Evolutionary conservation across 2,797 vertebrate genomes (phyloP).

Genomic region (Squalus acanthias): DNA sequence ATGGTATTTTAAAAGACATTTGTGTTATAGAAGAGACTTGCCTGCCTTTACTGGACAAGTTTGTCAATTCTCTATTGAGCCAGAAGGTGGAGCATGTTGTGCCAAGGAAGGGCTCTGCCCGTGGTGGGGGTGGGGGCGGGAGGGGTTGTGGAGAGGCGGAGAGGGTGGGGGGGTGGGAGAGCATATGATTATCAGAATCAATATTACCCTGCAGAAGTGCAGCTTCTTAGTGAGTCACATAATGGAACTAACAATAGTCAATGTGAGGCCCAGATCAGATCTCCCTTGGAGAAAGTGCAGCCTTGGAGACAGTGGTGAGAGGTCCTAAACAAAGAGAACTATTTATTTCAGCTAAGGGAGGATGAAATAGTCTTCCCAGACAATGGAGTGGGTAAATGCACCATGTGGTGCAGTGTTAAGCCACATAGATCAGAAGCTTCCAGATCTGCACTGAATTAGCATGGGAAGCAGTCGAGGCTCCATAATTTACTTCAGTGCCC

Average conservation of each 20-base stretch:
- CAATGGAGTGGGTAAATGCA: background rate
- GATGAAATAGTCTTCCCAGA: background rate
- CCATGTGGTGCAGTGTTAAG: background rate
- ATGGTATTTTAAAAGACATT: background rate
- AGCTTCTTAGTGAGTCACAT: background rate
- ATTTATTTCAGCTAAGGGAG: background rate
- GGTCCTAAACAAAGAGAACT: background rate
- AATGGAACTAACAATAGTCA: background rate
- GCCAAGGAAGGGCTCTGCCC: background rate
- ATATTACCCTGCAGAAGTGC: background rate
- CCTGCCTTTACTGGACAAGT: background rate
- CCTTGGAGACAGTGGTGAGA: background rate
- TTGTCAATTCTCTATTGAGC: background rate
- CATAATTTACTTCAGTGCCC: background rate
- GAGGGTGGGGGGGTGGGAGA: background rate
- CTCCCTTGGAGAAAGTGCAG: background rate
- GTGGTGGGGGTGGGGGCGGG: background rate
- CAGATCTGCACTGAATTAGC: background rate
- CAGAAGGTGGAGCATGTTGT: background rate
- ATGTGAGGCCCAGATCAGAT: background rate
- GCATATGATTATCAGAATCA: background rate
- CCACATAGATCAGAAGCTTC: background rate
- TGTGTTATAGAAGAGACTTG: background rate
- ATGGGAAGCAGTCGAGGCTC: background rate
- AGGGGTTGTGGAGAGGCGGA: too few relatives aligned